These are phyloP conservation scores for Oncorhynchus kisutch DNA, from an alignment of 2,113 vertebrate genomes.

Conservation along the genomic window DNA sequence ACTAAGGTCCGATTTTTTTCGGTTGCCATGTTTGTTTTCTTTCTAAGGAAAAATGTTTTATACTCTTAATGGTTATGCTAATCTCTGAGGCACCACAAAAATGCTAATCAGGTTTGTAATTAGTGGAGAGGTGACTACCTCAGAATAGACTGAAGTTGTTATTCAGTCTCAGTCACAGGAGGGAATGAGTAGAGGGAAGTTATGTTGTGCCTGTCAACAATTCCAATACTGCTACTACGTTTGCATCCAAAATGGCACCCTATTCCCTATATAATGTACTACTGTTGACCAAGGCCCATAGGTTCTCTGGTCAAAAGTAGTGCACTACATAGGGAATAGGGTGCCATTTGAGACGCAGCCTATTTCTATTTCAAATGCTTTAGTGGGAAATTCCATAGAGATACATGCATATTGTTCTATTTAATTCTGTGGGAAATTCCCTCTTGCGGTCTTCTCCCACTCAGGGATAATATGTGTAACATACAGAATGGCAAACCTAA, in stretches of 20 bases:
- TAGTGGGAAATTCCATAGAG: too few relatives aligned
- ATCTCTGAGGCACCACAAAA: constrained; percentile 49
- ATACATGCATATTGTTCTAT: too few relatives aligned
- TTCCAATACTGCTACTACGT: not conserved
- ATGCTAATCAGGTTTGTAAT: constrained; percentile 64
- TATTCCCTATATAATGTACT: not conserved
- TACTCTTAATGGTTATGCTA: constrained; percentile 54
- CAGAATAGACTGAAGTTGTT: constrained; percentile 32
- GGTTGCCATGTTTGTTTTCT: constrained; percentile 11
- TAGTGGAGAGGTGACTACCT: constrained; percentile 50
- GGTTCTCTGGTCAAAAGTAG: too few relatives aligned
- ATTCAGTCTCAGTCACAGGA: constrained; percentile 33
- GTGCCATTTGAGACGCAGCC: too few relatives aligned
- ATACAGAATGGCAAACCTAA: constrained; percentile 3
- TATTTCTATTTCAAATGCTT: too few relatives aligned
- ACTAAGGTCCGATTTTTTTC: constrained; percentile 27
- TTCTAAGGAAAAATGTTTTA: constrained; percentile 35
- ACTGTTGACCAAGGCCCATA: not conserved
- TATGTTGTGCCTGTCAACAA: constrained; percentile 23
- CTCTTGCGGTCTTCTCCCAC: too few relatives aligned
- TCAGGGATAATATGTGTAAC: constrained; percentile 11
- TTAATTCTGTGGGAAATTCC: too few relatives aligned
- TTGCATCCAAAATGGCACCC: not conserved
- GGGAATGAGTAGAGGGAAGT: constrained; percentile 35
- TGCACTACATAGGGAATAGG: too few relatives aligned